phyloP scores from a whole-genome alignment of 2,888 invertebrate genomes.

The Lacanobia oleracea region DNA sequence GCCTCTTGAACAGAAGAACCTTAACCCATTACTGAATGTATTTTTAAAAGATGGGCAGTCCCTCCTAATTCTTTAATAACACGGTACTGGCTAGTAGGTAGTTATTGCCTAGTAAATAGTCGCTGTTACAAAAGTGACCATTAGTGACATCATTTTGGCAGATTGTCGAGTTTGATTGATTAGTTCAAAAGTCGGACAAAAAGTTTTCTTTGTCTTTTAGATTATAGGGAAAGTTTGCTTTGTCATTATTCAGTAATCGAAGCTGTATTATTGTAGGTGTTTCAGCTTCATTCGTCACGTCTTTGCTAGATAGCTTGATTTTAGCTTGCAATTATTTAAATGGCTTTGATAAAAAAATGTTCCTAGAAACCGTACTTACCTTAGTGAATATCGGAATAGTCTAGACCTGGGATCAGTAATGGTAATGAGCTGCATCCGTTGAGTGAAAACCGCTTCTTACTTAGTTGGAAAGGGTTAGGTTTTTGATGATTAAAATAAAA shows the following conservation, averaged over 20 bases:
- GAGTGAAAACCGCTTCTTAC: neutral
- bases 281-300: too few relatives aligned
- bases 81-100: neutral
- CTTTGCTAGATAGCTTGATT: neutral
- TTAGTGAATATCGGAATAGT: too few relatives aligned
- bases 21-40: neutral
- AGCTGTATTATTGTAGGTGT: neutral
- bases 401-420: neutral
- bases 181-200: neutral
- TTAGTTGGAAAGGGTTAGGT: neutral
- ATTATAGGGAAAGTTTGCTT: neutral
- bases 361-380: neutral
- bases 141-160: slow-evolving; percentile 3
- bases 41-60: neutral
- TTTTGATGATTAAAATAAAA: too few relatives aligned
- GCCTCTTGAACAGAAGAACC: neutral
- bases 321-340: neutral
- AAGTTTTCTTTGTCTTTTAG: neutral
- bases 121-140: slow-evolving; percentile 9
- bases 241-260: neutral
- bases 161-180: slow-evolving; percentile 9
- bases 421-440: neutral
- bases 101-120: neutral
- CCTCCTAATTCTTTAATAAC: slow-evolving; percentile 17
- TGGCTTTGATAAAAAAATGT: neutral